Base-by-base conservation (phyloP, 2,113 vertebrate species). In the Amazona guildingii region DNA sequence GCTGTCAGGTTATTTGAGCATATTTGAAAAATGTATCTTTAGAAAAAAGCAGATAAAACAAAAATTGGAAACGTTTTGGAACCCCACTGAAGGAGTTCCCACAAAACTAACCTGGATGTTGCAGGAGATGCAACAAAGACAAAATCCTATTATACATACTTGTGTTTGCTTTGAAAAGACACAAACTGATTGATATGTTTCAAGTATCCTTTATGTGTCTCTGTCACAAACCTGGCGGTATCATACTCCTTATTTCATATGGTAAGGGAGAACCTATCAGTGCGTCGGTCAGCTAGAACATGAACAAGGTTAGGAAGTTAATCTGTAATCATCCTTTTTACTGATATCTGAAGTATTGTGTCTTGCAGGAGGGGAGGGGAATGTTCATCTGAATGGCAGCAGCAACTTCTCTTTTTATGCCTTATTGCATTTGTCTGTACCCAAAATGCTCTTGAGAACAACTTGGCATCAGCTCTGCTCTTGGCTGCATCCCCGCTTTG, bases 401-500 rank as follows among this genome's bases (percentile, higher is more conserved):
- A 5, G 6, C 52, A 52, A 16, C 54, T 73, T 33, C 24, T 66
- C 44, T 57, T 81, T 86, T 72, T n/a, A 29, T 52, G 43, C 81
- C 33, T 62, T 72, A 33, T 1, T 1, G 3, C 23, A 7, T 23
- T 43, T 41, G 5, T 66, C 49, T 0, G 1, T 18, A 28, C 19
- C 28, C 35, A 51, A 81, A 62, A n/a, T 11, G 68, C 49, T 31
- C 17, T 25, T 2, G 2, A 28, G 77, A 73, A 19, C 52, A 55
- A n/a, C 31, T 43, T 9, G 5, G 54, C 1, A 1, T 15, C 55
- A 31, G 49, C 62, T 33, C 35, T 25, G 35, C 51, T 28, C n/a
- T 39, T 11, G 41, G 35, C 41, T 67, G 33, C 0, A 2, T 10
- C 41, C 33, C 51, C 18, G 7, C 52, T 57, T 41, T 0, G 7